Base-by-base conservation (phyloP, 2,888 invertebrate species). In the Folsomia manolachei region DNA sequence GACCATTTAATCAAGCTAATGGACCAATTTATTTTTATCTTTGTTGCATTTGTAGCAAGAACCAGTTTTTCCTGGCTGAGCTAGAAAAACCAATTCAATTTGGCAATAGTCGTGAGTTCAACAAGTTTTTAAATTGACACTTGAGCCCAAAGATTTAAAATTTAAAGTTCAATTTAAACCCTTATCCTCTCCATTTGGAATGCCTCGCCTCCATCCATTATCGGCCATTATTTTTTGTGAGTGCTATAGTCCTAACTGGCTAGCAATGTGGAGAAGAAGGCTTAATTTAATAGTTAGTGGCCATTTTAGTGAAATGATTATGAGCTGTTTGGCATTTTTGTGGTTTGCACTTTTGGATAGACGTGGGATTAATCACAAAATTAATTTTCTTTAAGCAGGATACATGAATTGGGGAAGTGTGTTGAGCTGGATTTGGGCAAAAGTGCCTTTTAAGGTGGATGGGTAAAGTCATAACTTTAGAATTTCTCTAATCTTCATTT, bases 11-110 rank as follows among this genome's bases (percentile, higher is more conserved):
- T 39, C 39, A 39, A 4, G 56, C 56, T 56, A 56, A 56, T 56
- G 56, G 56, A 56, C 21, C 19, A 7, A 56, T 56, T 56, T 56
- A n/a, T n/a, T 21, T 56, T 56, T 56, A 56, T 56, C 56, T 56
- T 19, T 39, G 39, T 39, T 4, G 39, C 4, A 39, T 39, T 4
- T 9, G 14, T 39, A 39, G 39, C 11, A 19, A 56, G 21, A 56
- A 56, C 56, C 56, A 56, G 56, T 56, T 56, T 56, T n/a, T 18
- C 21, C 7, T 56, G n/a, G n/a, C 4, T 39, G n/a, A n/a, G n/a
- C n/a, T n/a, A n/a, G n/a, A 51, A 11, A 9, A 51, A 51, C 18
- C 9, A 51, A 51, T 51, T 51, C 18, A 51, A 56, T 56, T 56
- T 56, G n/a, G 56, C 56, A 56, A 56, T 56, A n/a, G 19, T 4